Evolutionary conservation across 2,797 vertebrate genomes (phyloP), one percentile per base, ranked within the genome.

Genomic region (Protonibea diacanthus): DNA sequence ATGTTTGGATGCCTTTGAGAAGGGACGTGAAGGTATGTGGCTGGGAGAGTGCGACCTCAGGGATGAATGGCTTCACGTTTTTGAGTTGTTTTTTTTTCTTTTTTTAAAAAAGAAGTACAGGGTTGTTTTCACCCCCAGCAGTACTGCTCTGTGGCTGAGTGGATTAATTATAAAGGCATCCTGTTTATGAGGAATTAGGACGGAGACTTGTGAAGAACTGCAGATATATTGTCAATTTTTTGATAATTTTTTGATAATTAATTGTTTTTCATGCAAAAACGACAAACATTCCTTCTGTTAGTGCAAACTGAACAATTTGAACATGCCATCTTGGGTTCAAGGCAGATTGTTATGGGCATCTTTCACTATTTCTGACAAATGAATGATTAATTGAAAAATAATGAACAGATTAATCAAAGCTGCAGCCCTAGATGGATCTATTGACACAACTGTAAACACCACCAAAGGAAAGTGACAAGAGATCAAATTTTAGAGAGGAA

Each of bases 1-100:
- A 82, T 88, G 84, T 89, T 74, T 48, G 72, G 84, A 83, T 68
- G 88, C 78, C 86, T 89, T 88, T 90, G 84, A 91, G 91, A 88
- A 53, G 13, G 77, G 81, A 89, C 81, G 88, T 90, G 88, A 65
- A 83, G 88, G 83, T 80, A 90, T 88, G 91, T 29, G 73, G 61
- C 81, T 42, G 71, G 23, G 60, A 80, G 83, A 79, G 77, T 64
- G 69, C 71, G 12, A 18, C 70, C 78, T 79, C 79, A 6, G 55
- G 79, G 75, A 70, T 84, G 85, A 89, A 89, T 85, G 60, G 86
- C 80, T 87, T 48, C 73, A 76, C 60, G 45, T 81, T 88, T 25
- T 66, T 56, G 42, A 65, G 74, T 61, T 71, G 56, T 82, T 82
- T 86, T 78, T 63, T 38, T 9, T 38, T 8, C 29, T 33, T 6